phyloP scores from a whole-genome alignment of 2,797 vertebrate genomes.

The Phoxinus dragarum region DNA sequence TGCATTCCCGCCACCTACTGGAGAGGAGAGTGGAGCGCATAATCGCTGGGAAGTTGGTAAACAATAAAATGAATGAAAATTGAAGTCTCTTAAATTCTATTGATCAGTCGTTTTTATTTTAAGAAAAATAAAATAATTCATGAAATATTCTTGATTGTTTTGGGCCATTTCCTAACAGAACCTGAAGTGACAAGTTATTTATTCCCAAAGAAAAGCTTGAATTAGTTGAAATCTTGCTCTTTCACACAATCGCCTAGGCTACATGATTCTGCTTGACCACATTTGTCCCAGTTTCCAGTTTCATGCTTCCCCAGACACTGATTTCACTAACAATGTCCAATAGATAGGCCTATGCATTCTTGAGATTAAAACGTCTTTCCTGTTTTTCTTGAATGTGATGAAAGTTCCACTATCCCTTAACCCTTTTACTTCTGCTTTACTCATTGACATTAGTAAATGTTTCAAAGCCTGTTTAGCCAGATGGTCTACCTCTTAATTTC shows the following conservation, averaged over 20 bases:
- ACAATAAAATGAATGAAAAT: too few species aligned
- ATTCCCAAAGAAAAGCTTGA: background rate
- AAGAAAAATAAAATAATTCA: background rate
- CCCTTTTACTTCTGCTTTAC: too few species aligned
- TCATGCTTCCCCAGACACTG: background rate
- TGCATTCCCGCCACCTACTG: too few species aligned
- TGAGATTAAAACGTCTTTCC: background rate
- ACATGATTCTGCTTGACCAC: background rate
- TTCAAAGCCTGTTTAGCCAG: too few species aligned
- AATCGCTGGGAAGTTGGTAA: too few species aligned
- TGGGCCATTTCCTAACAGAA: background rate
- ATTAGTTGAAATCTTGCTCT: background rate
- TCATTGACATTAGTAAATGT: too few species aligned
- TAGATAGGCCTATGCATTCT: background rate
- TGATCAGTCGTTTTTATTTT: too few species aligned
- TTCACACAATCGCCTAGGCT: background rate
- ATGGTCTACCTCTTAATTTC: too few species aligned
- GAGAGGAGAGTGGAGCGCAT: too few species aligned
- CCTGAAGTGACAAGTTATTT: background rate
- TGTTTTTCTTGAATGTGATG: too few species aligned
- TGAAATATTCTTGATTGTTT: background rate
- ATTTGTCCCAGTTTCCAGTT: background rate
- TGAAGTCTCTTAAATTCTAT: too few species aligned
- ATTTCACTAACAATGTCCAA: constrained; percentile 1
- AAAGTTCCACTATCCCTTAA: too few species aligned